Evolutionary conservation across 2,113 vertebrate species (phyloP).

Genomic region (Pitta sordida): DNA sequence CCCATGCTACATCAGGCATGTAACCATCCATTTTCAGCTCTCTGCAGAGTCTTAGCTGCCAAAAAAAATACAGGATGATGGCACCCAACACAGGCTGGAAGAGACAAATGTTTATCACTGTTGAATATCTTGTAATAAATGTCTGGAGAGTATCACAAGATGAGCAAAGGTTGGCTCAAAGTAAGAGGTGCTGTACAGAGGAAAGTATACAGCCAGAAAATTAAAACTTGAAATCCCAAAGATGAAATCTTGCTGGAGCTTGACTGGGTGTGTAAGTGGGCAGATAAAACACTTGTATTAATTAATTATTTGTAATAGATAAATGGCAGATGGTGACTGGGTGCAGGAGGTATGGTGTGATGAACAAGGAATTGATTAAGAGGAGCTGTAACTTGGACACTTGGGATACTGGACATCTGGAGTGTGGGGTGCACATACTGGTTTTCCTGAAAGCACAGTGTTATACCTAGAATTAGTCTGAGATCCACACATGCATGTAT

Average conservation of each 20-base stretch:
- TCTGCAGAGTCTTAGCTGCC: background rate
- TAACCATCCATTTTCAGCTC: background rate
- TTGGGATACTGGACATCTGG: background rate
- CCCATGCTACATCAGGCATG: background rate
- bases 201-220: background rate
- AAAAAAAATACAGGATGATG: rapidly evolving
- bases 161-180: background rate
- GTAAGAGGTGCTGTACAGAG: background rate
- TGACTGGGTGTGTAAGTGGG: background rate
- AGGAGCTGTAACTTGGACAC: background rate
- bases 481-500: background rate
- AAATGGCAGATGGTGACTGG: background rate
- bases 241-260: background rate
- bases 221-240: background rate
- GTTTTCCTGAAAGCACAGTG: background rate
- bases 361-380: background rate
- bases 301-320: rapidly evolving
- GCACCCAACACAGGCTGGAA: rapidly evolving
- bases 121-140: background rate
- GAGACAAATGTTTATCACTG: background rate
- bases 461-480: background rate
- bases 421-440: background rate
- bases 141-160: background rate
- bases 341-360: background rate
- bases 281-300: background rate